phyloP scores from a whole-genome alignment of 2,797 vertebrate species.

The Propithecus deckenii region DNA sequence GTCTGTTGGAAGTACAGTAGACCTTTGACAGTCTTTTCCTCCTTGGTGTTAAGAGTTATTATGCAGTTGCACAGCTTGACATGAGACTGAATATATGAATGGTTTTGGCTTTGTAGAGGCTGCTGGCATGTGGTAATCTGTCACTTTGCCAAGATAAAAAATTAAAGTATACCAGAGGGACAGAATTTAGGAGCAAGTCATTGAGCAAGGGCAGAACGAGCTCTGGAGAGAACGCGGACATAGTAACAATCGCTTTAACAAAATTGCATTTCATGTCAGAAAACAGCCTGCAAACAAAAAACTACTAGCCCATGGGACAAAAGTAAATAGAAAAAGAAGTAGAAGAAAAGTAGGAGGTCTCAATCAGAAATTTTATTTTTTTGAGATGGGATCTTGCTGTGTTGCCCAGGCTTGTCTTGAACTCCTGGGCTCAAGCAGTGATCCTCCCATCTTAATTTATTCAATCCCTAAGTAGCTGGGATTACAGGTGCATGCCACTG shows the following conservation, averaged over 20 bases:
- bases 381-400: too few species aligned
- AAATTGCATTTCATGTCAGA: not conserved
- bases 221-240: not conserved
- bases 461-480: too few species aligned
- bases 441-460: too few species aligned
- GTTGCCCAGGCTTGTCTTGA: too few species aligned
- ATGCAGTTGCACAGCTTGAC: not conserved
- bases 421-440: too few species aligned
- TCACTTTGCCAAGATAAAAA: not conserved
- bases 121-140: not conserved
- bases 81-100: not conserved
- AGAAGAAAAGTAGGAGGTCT: not conserved
- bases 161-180: not conserved
- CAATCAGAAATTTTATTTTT: not conserved
- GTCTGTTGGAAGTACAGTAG: not conserved
- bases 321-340: not conserved
- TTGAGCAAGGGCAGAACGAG: not conserved
- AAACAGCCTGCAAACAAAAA: not conserved
- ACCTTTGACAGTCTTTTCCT: not conserved
- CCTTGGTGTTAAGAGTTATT: not conserved
- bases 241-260: not conserved
- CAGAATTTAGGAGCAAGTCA: not conserved
- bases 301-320: not conserved
- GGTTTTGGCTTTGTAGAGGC: not conserved
- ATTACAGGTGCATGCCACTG: too few species aligned